phyloP scores from a whole-genome alignment of 1,140 invertebrate species.

The Scaptomyza hsui region DNA sequence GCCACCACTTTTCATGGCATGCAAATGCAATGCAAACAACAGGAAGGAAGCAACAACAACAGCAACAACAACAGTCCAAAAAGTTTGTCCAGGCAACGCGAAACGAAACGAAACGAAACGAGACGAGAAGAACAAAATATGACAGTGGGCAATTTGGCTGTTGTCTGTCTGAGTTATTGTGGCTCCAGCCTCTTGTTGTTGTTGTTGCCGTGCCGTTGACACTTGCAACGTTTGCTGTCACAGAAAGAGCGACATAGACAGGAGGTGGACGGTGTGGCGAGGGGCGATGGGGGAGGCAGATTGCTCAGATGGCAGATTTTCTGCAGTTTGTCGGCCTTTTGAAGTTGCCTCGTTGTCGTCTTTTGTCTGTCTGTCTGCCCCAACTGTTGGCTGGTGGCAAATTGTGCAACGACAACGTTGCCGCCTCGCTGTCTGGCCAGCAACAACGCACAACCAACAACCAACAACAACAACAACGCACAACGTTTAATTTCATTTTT shows the following conservation, averaged over 20 bases:
- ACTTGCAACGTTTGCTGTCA: constrained; percentile 57
- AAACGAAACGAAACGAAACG: too few species aligned
- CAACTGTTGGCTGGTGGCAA: constrained; percentile 21
- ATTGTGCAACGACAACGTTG: constrained; percentile 52
- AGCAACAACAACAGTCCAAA: constrained; percentile 35
- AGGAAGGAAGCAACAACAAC: neutral
- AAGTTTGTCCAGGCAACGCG: constrained; percentile 53
- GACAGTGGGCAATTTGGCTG: constrained; percentile 38
- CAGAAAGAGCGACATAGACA: neutral
- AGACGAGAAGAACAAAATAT: constrained; percentile 22
- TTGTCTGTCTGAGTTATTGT: constrained; percentile 76
- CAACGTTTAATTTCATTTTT: constrained; percentile 77
- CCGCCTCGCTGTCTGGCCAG: constrained; percentile 58
- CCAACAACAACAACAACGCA: constrained; percentile 20
- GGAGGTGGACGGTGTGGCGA: too few species aligned
- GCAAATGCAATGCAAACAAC: constrained; percentile 38
- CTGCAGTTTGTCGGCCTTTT: constrained; percentile 73
- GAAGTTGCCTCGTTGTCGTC: constrained; percentile 55
- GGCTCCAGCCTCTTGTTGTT: constrained; percentile 42
- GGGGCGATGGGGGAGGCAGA: neutral
- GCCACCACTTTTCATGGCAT: constrained; percentile 13
- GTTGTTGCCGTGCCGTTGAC: constrained; percentile 55
- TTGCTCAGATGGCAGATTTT: constrained; percentile 22
- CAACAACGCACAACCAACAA: neutral
- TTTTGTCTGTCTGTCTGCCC: constrained; percentile 16